A percentile compares a stretch with the other conserved stretches of the same genome.
Evolutionary conservation across 2,888 invertebrate species (phyloP).

Genomic region (Hedya salicella): DNA sequence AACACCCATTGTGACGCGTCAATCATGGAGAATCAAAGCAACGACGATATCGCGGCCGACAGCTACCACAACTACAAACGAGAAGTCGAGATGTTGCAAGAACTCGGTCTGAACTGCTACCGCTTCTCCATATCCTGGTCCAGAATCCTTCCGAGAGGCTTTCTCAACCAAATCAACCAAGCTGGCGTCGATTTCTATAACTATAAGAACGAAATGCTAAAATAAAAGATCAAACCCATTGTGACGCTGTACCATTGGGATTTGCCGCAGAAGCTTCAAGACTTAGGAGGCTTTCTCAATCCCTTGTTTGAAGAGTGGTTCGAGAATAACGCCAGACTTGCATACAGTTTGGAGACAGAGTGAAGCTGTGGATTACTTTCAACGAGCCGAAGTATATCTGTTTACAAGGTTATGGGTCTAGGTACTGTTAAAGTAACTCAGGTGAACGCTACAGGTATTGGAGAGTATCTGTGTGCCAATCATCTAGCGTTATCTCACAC

Average conservation of each 20-base stretch:
- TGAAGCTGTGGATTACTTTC: conserved; percentile 84
- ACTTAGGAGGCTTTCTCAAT: conserved; percentile 86
- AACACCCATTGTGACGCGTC: conserved; percentile 58
- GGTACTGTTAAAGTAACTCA: conserved; percentile 62
- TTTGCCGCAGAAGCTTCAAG: conserved; percentile 80
- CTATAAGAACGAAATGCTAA: conserved; percentile 81
- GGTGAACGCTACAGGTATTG: conserved; percentile 67
- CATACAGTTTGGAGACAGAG: conserved; percentile 80
- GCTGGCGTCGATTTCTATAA: conserved; percentile 87
- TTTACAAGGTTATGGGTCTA: conserved; percentile 67
- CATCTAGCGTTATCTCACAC: no score
- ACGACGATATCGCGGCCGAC: conserved; percentile 87
- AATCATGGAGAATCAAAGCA: conserved; percentile 50
- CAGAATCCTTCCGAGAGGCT: conserved; percentile 86
- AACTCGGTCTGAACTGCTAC: conserved; percentile 81
- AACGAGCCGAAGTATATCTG: conserved; percentile 83
- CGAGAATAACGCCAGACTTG: conserved; percentile 81
- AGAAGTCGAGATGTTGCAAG: conserved; percentile 73
- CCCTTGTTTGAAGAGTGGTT: conserved; percentile 82
- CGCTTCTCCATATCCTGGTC: conserved; percentile 87
- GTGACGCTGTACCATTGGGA: conserved; percentile 87
- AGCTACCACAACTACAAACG: conserved; percentile 86
- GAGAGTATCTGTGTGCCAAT: no score
- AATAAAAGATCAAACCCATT: no score
- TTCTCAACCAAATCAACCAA: conserved; percentile 78